Base-by-base conservation (phyloP, 2,797 vertebrate species). In the Schizopygopsis malacanthus region DNA sequence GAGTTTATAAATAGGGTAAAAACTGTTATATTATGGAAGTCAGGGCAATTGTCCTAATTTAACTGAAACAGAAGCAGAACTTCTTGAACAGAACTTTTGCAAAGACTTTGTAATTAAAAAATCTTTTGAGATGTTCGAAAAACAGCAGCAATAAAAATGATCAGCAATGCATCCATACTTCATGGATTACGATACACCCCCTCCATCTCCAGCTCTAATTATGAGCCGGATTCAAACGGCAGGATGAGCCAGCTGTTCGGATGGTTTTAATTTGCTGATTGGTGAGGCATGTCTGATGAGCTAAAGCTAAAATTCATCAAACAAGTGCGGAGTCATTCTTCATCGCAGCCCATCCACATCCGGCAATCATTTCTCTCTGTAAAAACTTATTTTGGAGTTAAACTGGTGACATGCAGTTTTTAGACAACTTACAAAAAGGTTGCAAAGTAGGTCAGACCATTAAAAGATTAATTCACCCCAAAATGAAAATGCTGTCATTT, bases 241-340 rank as follows among this genome's bases (percentile, higher is more conserved):
- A 79, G 83, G 75, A 85, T 85, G 75, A 70, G 76, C 77, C 81
- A 85, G 77, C 65, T 85, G 83, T 79, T 79, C 12, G 12, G 50
- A 84, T 59, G 63, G 72, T 69, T 79, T 84, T 84, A 28, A 84
- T 79, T 79, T 79, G 63, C 75, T 79, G 52, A 79, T 85, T 85
- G 65, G 37, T 79, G 77, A 85, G 77, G 65, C 77, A 20, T 84
- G 45, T 79, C 75, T 84, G 37, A 84, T 84, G 83, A 84, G 83
- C 63, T 79, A 59, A 78, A 77, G 56, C 72, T 69, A 67, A 82
- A 84, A 65, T 77, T 85, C 69, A 85, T 80, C 67, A 72, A 85
- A 72, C 41, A 63, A 85, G 67, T 72, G 39, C 28, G 0, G 75
- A 78, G 67, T 85, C 83, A 80, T 80, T 50, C 41, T 80, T 79